Evolutionary conservation across 1,140 invertebrate genomes (phyloP).

Genomic region (Myzus persicae): DNA sequence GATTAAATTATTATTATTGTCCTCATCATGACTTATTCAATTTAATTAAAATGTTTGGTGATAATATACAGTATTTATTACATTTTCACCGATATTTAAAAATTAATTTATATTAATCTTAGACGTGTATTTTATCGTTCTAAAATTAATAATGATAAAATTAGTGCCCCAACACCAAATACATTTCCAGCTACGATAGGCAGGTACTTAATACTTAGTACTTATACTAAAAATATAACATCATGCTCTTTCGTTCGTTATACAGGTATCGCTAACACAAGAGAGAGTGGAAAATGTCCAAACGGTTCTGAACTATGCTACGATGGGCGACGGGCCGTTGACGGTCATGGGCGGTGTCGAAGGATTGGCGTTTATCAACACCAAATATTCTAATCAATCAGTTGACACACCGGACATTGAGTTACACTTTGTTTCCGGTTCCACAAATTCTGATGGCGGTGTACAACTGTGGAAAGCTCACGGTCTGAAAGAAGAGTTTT

Average conservation of each 20-base stretch:
- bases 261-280: constrained; percentile 49
- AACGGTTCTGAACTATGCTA: constrained; percentile 77
- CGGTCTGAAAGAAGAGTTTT: constrained; percentile 77
- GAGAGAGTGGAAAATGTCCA: constrained; percentile 79
- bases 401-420: constrained; percentile 92
- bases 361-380: constrained; percentile 88
- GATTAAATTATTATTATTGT: no score
- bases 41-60: not conserved
- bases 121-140: not conserved
- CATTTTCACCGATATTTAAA: not conserved
- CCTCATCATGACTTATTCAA: not conserved
- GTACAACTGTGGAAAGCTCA: constrained; percentile 82
- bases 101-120: not conserved
- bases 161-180: not conserved
- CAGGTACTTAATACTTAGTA: not conserved
- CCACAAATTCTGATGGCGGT: constrained; percentile 87
- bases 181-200: not conserved
- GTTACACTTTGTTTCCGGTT: constrained; percentile 90
- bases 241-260: not conserved
- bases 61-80: not conserved
- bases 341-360: constrained; percentile 91
- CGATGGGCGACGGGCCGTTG: constrained; percentile 82
- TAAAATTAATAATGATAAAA: not conserved
- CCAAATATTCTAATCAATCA: constrained; percentile 83
- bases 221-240: not conserved